Evolutionary conservation across 2,888 invertebrate genomes (phyloP), one percentile per base, ranked within the genome.

Genomic region (Idaea straminata): DNA sequence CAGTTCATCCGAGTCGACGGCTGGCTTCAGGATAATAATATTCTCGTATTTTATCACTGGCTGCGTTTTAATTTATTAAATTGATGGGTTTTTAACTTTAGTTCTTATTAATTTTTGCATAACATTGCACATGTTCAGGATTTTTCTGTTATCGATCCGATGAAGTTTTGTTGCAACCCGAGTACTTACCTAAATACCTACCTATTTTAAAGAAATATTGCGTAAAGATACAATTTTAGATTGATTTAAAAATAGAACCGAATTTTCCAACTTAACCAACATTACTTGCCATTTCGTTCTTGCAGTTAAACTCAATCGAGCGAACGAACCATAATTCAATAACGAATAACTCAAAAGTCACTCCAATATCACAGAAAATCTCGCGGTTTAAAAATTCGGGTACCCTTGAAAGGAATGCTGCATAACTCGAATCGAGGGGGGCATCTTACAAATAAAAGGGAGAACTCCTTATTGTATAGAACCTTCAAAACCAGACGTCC

Each of bases 401-500:
- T 82, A 79, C 83, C 84, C 83, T 83, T 78, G 72, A 77, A 78
- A 78, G 82, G 82, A 82, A 85, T 86, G 88, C 86, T 82, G 81
- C 80, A 76, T 77, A 77, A 80, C 80, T 79, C 77, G 70, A 76
- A 73, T 76, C 79, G 79, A 79, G 82, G 81, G 84, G 80, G 83
- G 80, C 83, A 84, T 86, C 88, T 86, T 84, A 89, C 90, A 89
- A 91, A 89, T 89, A 88, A 83, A 84, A 85, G 87, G 83, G 80
- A 79, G 75, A 80, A 76, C 69, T 77, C 78, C 80, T 83, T 85
- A 90, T 91, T 91, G 90, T 91, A 83, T 82, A 79, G 83, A 88
- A 89, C 91, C 92, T 91, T 92, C 92, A 84, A 88, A 91, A 91
- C 90, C 92, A 92, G 92, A 91, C 90, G 86, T 89, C 83, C 91